A percentile compares a stretch with the other conserved stretches of the same genome.
Evolutionary conservation across 53 echinoderm and acorn worm species (phyloP).

Genomic region (Mesocentrotus franciscanus): DNA sequence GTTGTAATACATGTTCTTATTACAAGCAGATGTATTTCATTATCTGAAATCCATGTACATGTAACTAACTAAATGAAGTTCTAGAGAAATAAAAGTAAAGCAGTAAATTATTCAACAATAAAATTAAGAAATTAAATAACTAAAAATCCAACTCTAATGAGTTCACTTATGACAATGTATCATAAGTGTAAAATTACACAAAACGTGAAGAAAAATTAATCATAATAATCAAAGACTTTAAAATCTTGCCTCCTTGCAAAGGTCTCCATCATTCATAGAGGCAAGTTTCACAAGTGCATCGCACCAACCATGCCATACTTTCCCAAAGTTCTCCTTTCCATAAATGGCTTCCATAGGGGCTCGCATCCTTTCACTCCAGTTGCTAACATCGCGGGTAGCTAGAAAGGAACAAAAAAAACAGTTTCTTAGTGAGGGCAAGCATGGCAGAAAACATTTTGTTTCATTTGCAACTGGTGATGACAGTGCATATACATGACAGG

Average conservation of each 20-base stretch:
- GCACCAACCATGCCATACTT: constrained; percentile 81
- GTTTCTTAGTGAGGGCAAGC: not conserved
- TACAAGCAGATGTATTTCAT: not conserved
- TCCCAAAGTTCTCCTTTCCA: constrained; percentile 84
- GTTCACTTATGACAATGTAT: not conserved
- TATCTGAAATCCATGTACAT: not conserved
- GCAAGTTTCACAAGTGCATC: constrained; percentile 70
- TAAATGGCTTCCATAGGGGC: constrained; percentile 91
- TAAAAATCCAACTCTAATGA: not conserved
- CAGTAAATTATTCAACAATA: not conserved
- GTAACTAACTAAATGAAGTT: not conserved
- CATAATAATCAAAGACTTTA: not conserved
- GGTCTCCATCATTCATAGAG: constrained; percentile 63
- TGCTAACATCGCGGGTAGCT: constrained; percentile 83
- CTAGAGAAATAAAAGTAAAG: not conserved
- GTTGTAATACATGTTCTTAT: not conserved
- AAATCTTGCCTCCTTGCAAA: constrained; percentile 68
- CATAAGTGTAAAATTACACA: not conserved
- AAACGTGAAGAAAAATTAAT: not conserved
- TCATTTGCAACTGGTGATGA: too few species aligned
- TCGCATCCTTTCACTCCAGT: constrained; percentile 93
- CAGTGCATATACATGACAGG: too few species aligned
- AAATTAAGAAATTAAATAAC: not conserved
- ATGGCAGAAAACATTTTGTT: not conserved
- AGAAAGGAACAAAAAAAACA: not conserved